Evolutionary conservation across 1,140 invertebrate genomes (phyloP), one percentile per base, ranked within the genome.

Genomic region (Archegozetes longisetosus): DNA sequence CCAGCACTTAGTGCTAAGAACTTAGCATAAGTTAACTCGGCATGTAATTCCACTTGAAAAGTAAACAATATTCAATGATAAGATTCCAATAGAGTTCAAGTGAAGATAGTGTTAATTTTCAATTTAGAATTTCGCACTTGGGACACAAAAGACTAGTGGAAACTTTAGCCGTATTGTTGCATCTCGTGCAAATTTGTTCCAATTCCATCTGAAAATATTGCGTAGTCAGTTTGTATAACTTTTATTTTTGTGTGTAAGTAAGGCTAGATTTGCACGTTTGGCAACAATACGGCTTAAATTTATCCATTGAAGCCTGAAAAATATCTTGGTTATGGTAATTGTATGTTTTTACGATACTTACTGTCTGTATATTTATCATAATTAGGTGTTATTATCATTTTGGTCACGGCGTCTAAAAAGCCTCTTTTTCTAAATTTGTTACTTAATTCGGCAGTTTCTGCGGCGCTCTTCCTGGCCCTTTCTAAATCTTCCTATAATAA

Each of bases 361-460:
- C 57, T 47, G 24, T 58, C 57, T n/a, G 47, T 58, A 46, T 58
- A 58, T 58, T 58, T 58, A 27, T 58, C 48, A 27, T 58, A 58
- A 51, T 58, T 51, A 13, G 57, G 57, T 53, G 57, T 49, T 22
- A 50, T 47, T 13, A 58, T n/a, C 48, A 25, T 24, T 51, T 58
- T 58, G n/a, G 48, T 14, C 9, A 58, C 27, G n/a, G 49, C 49
- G 13, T 51, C 48, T 1, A 58, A 24, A 27, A 58, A 51, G n/a
- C 46, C 48, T 29, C 24, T 49, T n/a, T 51, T 49, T 47, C 48
- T 58, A 26, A 50, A 28, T 27, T 51, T 58, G 3, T 58, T 49
- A 46, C 57, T 49, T 47, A 58, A 49, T 51, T 58, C 26, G 22
- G 24, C 57, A 13, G 57, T 25, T 23, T 58, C 46, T 20, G 22